Evolutionary conservation across 2,888 invertebrate species (phyloP).

Genomic region (Orthonevra nobilis): DNA sequence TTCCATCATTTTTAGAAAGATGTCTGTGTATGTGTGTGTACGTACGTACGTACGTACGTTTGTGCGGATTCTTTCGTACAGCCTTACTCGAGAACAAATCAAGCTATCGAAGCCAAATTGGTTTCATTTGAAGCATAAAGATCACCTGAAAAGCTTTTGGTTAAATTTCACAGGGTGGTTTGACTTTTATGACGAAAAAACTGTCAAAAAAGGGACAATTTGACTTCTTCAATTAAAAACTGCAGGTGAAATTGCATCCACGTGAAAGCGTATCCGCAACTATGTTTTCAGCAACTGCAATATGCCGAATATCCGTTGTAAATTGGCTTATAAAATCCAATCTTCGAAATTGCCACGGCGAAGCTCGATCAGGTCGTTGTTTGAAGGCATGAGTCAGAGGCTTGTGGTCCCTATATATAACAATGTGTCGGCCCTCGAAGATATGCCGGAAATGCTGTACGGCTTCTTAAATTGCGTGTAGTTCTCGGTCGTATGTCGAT

Average conservation of each 20-base stretch:
- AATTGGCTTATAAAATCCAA: neutral
- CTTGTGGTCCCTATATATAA: neutral
- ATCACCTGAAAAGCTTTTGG: too few relatives aligned
- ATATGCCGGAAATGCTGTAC: conserved; percentile 5
- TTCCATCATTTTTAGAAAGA: too few relatives aligned
- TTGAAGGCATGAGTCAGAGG: neutral
- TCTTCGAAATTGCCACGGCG: neutral
- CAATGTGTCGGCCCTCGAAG: neutral
- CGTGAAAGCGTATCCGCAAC: neutral
- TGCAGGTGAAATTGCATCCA: neutral
- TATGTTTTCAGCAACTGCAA: neutral
- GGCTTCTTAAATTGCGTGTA: conserved; percentile 11
- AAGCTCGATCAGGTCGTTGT: neutral
- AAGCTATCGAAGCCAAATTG: too few relatives aligned
- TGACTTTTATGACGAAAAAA: too few relatives aligned
- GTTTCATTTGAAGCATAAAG: too few relatives aligned
- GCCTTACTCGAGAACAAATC: too few relatives aligned
- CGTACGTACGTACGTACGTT: too few relatives aligned
- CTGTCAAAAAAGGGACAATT: too few relatives aligned
- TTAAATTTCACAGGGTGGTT: too few relatives aligned
- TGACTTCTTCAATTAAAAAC: neutral
- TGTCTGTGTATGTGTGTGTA: too few relatives aligned
- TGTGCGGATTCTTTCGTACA: too few relatives aligned
- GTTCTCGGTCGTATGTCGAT: conserved; percentile 23
- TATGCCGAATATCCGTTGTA: neutral